These are phyloP conservation scores for Nerophis ophidion DNA, from an alignment of 2,113 vertebrate species.

Conservation along the genomic window DNA sequence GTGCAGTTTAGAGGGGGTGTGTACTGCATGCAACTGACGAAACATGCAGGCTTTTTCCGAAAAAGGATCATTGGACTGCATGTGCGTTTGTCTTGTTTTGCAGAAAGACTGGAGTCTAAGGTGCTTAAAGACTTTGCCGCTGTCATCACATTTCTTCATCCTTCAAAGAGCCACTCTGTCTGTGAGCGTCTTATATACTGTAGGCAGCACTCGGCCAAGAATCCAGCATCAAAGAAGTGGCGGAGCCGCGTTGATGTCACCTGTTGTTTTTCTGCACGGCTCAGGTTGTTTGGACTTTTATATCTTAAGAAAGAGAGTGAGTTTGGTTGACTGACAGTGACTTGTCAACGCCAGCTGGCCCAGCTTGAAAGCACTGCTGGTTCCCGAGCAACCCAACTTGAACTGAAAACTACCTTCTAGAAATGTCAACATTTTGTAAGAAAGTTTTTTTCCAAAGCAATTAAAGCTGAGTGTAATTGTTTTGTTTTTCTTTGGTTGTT, in stretches of 20 bases:
- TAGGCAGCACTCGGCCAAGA: constrained; percentile 9
- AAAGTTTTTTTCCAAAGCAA: too few relatives aligned
- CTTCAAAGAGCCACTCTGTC: constrained; percentile 14
- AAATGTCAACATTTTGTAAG: too few relatives aligned
- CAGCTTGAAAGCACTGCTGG: background rate
- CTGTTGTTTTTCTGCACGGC: background rate
- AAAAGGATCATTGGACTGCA: constrained; percentile 7
- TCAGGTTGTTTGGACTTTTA: background rate
- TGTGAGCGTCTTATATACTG: constrained; percentile 23
- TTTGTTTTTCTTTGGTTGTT: too few relatives aligned
- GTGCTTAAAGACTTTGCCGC: constrained; percentile 30
- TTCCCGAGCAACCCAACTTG: background rate
- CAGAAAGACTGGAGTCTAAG: constrained; percentile 18
- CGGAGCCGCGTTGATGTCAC: background rate
- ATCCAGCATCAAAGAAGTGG: constrained; percentile 28
- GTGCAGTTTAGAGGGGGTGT: constrained; percentile 28
- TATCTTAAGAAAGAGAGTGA: background rate
- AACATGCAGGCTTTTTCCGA: constrained; percentile 26
- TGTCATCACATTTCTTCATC: constrained; percentile 21
- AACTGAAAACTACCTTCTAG: too few relatives aligned
- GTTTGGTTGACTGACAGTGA: background rate
- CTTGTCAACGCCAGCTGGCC: background rate
- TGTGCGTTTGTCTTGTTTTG: constrained; percentile 14
- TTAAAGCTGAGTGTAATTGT: too few relatives aligned
- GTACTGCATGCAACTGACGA: constrained; percentile 31